Conservation (phyloP, 2,113 vertebrate genomes). For the Pica pica region DNA sequence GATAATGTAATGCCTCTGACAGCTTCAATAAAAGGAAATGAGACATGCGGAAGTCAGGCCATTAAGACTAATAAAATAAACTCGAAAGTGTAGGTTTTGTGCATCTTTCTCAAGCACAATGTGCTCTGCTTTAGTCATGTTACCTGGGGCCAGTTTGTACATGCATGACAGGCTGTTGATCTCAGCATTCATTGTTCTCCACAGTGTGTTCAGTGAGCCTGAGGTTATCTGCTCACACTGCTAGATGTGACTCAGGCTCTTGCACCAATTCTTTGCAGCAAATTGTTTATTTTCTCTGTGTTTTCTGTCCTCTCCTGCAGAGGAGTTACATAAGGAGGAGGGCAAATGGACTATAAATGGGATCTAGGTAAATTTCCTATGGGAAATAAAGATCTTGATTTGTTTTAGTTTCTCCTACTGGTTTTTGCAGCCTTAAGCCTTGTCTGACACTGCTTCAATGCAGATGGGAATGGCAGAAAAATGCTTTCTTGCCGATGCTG, state of each 20-base stretch:
- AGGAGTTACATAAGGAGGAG: constrained; percentile 11
- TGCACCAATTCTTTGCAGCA: not conserved
- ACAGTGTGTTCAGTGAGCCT: not conserved
- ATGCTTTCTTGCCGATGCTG: not conserved
- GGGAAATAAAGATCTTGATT: constrained; percentile 22
- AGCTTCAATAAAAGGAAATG: constrained; percentile 41
- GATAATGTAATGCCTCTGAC: constrained; percentile 15
- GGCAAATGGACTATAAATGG: not conserved
- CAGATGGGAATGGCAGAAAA: not conserved
- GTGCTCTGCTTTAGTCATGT: not conserved
- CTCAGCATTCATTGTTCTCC: not conserved
- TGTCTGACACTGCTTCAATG: not conserved
- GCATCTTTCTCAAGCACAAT: not conserved
- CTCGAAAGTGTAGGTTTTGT: not conserved
- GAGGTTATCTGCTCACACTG: not conserved
- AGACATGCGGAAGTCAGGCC: not conserved
- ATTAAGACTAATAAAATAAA: constrained; percentile 41
- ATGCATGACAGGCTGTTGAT: not conserved
- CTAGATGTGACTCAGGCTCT: constrained; percentile 18
- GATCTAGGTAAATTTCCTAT: constrained; percentile 23
- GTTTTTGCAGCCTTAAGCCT: not conserved
- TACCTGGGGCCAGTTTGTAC: not conserved
- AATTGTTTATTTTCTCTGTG: not conserved
- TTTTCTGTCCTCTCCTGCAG: not conserved
- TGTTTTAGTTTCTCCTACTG: not conserved